A percentile compares a stretch with the other conserved stretches of the same genome.
phyloP scores from a whole-genome alignment of 2,797 vertebrate genomes.

The Bucorvus abyssinicus region DNA sequence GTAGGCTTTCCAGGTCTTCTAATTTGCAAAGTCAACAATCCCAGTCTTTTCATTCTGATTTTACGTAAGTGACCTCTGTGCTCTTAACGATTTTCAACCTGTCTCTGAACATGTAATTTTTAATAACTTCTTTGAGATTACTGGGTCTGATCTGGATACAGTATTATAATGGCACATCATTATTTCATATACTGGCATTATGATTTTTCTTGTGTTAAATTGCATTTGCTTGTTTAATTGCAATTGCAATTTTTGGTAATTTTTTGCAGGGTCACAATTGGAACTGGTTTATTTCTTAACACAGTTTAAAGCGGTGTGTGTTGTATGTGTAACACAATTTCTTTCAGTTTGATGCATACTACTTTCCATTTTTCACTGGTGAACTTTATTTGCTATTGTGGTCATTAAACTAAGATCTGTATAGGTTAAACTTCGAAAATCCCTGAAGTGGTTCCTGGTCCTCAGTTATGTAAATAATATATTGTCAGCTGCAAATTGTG shows the following conservation, averaged over 20 bases:
- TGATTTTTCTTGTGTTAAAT: conserved; percentile 4
- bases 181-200: neutral
- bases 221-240: conserved; percentile 27
- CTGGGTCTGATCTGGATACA: neutral
- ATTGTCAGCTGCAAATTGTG: neutral
- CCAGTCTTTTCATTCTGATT: conserved; percentile 35
- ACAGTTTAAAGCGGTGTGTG: neutral
- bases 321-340: neutral
- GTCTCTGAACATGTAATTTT: conserved; percentile 17
- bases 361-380: neutral
- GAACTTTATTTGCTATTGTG: neutral
- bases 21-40: conserved; percentile 56
- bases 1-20: conserved; percentile 31
- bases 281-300: neutral
- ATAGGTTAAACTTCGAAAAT: neutral
- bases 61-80: neutral
- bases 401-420: neutral
- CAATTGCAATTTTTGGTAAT: neutral
- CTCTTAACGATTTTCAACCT: conserved; percentile 31
- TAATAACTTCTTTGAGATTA: conserved; percentile 33
- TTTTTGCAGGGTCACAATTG: neutral
- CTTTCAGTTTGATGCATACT: neutral
- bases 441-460: neutral
- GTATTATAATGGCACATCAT: neutral
- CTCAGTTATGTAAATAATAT: conserved; percentile 17